Evolutionary conservation across 2,888 invertebrate genomes (phyloP), one percentile per base, ranked within the genome.

Genomic region (Heliconius ethilla): DNA sequence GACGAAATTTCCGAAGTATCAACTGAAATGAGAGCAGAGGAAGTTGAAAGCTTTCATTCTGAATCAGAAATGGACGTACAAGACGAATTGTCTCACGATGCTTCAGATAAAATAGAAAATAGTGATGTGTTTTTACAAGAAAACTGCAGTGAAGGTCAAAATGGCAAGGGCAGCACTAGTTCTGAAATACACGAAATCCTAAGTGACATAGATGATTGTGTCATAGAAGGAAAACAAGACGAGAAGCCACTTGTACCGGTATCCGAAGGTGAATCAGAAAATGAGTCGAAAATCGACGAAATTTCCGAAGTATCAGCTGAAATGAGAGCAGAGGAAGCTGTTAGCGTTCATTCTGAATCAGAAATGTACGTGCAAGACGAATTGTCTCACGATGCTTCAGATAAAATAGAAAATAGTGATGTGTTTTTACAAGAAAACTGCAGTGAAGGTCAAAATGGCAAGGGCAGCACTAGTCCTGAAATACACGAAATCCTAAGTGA

Each of bases 141-240:
- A 81, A 87, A 89, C 45, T 82, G 81, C 51, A 82, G 85, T 79
- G 86, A 85, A 62, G 86, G 82, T 75, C 86, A 87, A 72, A 91
- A 90, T 84, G 89, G 88, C 9, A 86, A 85, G 75, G 84, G 82
- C 73, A 88, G 81, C 76, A 81, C 82, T 29, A 90, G 84, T 81
- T 85, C 88, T 62, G 95, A 94, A 83, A 89, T 92, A 40, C 90
- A 92, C 75, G 93, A 93, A 85, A 90, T 92, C 79, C 81, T 86
- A 25, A 92, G 91, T 87, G 95, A 93, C 81, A 92, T 95, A 88
- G 95, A 95, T 83, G 95, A 95, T 82, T 86, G 86, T 86, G 83
- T 87, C 0, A 66, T 88, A 89, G 89, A 90, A 80, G 87, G 86
- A 84, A 82, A 87, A 80, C 79, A 82, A 78, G 83, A 84, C 83